Evolutionary conservation across 1,140 invertebrate species (phyloP).

Genomic region (Thaumatotibia leucotreta): DNA sequence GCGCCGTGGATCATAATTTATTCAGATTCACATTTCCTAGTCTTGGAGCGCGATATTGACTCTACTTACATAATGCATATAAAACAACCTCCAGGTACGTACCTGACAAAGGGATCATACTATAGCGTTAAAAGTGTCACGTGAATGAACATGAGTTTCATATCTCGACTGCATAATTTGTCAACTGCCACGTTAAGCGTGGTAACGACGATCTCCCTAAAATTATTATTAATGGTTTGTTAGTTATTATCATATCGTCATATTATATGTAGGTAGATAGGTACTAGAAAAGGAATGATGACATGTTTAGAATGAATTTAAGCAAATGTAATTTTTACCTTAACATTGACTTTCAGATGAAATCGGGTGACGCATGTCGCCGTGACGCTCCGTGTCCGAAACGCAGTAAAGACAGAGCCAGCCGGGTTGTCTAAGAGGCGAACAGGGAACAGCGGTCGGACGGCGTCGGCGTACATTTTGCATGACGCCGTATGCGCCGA

Average conservation of each 20-base stretch:
- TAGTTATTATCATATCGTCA: neutral
- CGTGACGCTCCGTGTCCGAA: neutral
- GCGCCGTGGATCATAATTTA: conserved; percentile 61
- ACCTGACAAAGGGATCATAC: conserved; percentile 8
- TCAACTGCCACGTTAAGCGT: conserved; percentile 11
- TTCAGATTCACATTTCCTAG: conserved; percentile 59
- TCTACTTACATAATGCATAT: conserved; percentile 60
- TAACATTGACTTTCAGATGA: neutral
- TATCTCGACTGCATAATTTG: conserved; percentile 18
- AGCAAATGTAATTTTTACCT: neutral
- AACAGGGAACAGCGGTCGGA: conserved; percentile 46
- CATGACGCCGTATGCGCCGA: conserved; percentile 54
- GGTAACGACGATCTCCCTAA: neutral
- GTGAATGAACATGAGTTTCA: conserved; percentile 10
- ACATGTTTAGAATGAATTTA: neutral
- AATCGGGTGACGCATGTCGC: neutral
- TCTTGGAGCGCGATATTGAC: conserved; percentile 52
- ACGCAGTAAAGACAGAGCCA: conserved; percentile 15
- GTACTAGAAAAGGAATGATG: neutral
- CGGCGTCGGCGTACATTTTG: conserved; percentile 59
- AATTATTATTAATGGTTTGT: conserved; percentile 13
- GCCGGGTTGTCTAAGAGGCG: conserved; percentile 61
- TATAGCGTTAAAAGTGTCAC: conserved; percentile 19
- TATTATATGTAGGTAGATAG: no score
- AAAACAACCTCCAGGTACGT: conserved; percentile 17